Percentiles rank a stretch among this genome's conserved stretches.
Conservation (phyloP, 2,797 vertebrate species). For the Sebastiscus tertius region DNA sequence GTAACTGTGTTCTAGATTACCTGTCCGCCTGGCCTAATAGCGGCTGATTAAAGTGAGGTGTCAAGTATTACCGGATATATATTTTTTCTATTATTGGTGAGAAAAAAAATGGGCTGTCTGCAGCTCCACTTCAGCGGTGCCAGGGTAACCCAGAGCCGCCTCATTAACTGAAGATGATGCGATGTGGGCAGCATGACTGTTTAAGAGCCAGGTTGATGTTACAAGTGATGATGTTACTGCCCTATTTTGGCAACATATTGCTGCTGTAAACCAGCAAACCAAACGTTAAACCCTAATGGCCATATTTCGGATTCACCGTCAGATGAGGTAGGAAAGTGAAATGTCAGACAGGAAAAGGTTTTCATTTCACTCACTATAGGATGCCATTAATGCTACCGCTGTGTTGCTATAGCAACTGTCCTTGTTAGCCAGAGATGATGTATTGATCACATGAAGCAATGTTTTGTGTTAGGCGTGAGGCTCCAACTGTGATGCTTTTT, state of each 20-base stretch:
- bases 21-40: conserved; percentile 16
- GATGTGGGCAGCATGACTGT: background rate
- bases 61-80: conserved; percentile 5
- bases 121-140: background rate
- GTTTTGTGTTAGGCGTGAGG: background rate
- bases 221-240: background rate
- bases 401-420: conserved; percentile 58
- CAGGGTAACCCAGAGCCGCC: background rate
- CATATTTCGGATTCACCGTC: conserved; percentile 15
- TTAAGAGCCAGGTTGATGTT: background rate
- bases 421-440: conserved; percentile 13
- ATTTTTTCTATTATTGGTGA: background rate
- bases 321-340: conserved; percentile 20
- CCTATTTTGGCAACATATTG: background rate
- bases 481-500: background rate
- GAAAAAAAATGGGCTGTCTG: background rate
- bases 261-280: background rate
- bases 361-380: conserved; percentile 28
- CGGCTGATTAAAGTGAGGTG: conserved; percentile 39
- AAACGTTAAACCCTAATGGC: background rate
- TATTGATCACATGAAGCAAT: conserved; percentile 27
- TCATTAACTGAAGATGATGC: conserved; percentile 14
- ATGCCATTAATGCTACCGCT: conserved; percentile 29
- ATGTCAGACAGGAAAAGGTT: conserved; percentile 30
- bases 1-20: conserved; percentile 56